Evolutionary conservation across 2,797 vertebrate species (phyloP).

Genomic region (Benthosema pterotum): DNA sequence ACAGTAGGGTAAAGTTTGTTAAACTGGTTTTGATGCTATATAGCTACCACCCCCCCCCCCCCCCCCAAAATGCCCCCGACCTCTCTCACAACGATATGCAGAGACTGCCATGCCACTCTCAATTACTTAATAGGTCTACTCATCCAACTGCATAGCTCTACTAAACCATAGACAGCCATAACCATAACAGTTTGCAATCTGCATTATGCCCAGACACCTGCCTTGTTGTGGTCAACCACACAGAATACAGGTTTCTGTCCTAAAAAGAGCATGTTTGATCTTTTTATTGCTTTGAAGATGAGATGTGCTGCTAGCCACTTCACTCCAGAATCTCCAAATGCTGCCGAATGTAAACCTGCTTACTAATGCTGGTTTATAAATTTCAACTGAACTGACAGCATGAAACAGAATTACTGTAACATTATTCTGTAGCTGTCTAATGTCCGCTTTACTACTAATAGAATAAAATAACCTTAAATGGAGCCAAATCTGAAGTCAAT

Average conservation of each 20-base stretch:
- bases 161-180: no score
- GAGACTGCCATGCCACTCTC: slow-evolving; percentile 66
- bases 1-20: no score
- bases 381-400: slow-evolving; percentile 12
- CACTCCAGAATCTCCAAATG: slow-evolving; percentile 1
- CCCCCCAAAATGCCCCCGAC: no score
- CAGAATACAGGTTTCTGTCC: slow-evolving; percentile 34
- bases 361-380: slow-evolving; percentile 6
- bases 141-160: slow-evolving; percentile 39
- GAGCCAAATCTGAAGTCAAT: no score
- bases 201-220: slow-evolving; percentile 67
- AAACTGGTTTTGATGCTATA: no score
- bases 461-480: neutral
- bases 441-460: neutral
- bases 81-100: slow-evolving; percentile 31
- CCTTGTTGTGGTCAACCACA: slow-evolving; percentile 45
- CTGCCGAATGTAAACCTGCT: slow-evolving; percentile 32
- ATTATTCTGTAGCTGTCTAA: slow-evolving; percentile 6
- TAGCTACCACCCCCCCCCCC: no score
- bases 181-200: slow-evolving; percentile 75
- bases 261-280: slow-evolving; percentile 29
- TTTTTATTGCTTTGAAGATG: slow-evolving; percentile 28
- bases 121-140: slow-evolving; percentile 63
- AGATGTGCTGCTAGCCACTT: neutral
- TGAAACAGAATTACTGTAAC: slow-evolving; percentile 4